Conservation (phyloP, 2,113 vertebrate species). For the Syngnathus scovelli region DNA sequence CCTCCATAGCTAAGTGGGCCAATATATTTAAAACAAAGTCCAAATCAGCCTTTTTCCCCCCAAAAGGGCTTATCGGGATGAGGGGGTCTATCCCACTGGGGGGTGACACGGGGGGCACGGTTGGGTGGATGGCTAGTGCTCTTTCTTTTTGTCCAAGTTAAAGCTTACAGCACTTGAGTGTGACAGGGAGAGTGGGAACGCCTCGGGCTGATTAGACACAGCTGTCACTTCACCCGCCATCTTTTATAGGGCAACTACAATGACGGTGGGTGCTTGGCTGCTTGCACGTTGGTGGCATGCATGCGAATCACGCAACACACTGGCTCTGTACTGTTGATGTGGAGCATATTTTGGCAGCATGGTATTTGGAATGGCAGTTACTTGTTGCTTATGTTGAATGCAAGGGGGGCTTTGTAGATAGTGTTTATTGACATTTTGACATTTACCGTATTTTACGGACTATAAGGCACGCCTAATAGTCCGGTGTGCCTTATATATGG, state of each 20-base stretch:
- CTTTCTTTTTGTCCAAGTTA: conserved; percentile 62
- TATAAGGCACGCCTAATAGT: too few species aligned
- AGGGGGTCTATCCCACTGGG: conserved; percentile 40
- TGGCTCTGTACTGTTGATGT: conserved; percentile 3
- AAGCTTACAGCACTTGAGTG: conserved; percentile 65
- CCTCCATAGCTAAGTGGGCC: conserved; percentile 32
- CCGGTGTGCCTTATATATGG: too few species aligned
- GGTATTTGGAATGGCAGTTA: conserved; percentile 9
- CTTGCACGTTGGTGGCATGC: conserved; percentile 50
- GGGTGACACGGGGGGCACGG: conserved; percentile 46
- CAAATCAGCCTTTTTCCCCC: conserved; percentile 27
- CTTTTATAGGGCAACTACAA: conserved; percentile 53
- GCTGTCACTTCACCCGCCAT: conserved; percentile 65
- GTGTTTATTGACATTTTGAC: conserved; percentile 7
- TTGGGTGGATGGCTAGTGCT: conserved; percentile 45
- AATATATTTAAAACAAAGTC: conserved; percentile 47
- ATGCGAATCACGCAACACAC: conserved; percentile 27
- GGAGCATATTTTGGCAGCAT: conserved; percentile 13
- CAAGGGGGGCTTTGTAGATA: conserved; percentile 12
- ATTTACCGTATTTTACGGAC: background rate
- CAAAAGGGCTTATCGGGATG: conserved; percentile 47
- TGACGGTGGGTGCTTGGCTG: conserved; percentile 28
- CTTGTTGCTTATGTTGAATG: conserved; percentile 13
- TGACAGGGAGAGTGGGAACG: conserved; percentile 61
- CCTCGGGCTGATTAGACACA: conserved; percentile 70